These are phyloP conservation scores for Rafetus swinhoei DNA, from an alignment of 2,113 vertebrate genomes.

Conservation along the genomic window DNA sequence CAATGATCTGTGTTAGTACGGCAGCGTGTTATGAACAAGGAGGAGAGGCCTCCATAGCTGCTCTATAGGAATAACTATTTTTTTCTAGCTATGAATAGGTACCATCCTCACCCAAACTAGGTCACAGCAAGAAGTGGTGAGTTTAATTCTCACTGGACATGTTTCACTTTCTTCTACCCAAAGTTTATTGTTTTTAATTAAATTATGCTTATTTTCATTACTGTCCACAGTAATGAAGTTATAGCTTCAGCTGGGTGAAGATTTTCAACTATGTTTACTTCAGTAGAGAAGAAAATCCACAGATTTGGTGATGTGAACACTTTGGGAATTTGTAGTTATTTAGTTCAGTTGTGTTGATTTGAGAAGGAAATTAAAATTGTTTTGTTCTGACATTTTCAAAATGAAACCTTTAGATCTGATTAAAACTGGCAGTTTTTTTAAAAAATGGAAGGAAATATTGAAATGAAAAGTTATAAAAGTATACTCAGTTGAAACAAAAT, in stretches of 20 bases:
- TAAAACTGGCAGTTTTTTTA: neutral
- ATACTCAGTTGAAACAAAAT: neutral
- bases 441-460: neutral
- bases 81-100: neutral
- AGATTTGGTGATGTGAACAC: neutral
- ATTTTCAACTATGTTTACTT: neutral
- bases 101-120: neutral
- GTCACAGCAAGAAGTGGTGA: neutral
- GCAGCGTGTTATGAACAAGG: neutral
- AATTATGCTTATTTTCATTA: neutral
- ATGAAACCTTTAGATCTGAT: neutral
- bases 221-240: neutral
- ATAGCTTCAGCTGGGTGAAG: neutral
- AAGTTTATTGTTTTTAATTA: neutral
- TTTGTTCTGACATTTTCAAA: neutral
- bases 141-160: neutral
- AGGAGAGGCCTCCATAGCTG: neutral
- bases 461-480: neutral
- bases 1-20: neutral
- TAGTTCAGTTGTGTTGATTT: neutral
- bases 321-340: neutral
- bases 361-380: neutral
- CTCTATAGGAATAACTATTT: neutral
- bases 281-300: neutral
- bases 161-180: neutral